Evolutionary conservation across 2,113 vertebrate species (phyloP), one percentile per base, ranked within the genome.

Genomic region (Phaethornis superciliosus): DNA sequence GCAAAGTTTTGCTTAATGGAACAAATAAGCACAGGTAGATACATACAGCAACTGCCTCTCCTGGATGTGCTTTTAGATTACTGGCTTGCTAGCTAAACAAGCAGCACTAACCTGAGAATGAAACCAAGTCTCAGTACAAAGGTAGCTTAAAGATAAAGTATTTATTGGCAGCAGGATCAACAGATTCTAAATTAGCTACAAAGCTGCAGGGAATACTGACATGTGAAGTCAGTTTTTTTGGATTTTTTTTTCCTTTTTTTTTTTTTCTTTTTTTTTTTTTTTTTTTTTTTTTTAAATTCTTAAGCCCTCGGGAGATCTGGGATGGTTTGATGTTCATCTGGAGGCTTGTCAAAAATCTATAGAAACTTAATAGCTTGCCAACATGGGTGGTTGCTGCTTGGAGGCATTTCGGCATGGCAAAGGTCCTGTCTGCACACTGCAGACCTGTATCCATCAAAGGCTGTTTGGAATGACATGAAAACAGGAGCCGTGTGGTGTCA

Each of bases 91-190:
- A 33, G 42, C 65, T 85, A 86, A 93, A 69, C 32, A 60, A 44
- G 21, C 81, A 90, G 32, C 49, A 30, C 58, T 81, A 77, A 89
- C 54, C 58, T 75, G 82, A 89, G 27, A 55, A 86, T 18, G 51
- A 91, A 95, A 94, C 35, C 30, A 79, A 71, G 54, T 49, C 72
- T 35, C 42, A 85, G 52, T 76, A 92, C 30, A 85, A 54, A 94
- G 56, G 58, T 46, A 91, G 87, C 72, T 93, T 88, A 90, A 95
- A 91, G 91, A 96, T 94, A 92, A 94, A 90, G 74, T 81, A 88
- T 79, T 91, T 96, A 94, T 81, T 96, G 97, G 94, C 96, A 96
- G 60, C 8, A 58, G 90, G 89, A 97, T 97, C 96, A 94, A 96
- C 81, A 95, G 94, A 84, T 93, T 92, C 88, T 94, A 94, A 97